Evolutionary conservation across 2,113 vertebrate genomes (phyloP), one percentile per base, ranked within the genome.

Genomic region (Pogonocichla stellata): DNA sequence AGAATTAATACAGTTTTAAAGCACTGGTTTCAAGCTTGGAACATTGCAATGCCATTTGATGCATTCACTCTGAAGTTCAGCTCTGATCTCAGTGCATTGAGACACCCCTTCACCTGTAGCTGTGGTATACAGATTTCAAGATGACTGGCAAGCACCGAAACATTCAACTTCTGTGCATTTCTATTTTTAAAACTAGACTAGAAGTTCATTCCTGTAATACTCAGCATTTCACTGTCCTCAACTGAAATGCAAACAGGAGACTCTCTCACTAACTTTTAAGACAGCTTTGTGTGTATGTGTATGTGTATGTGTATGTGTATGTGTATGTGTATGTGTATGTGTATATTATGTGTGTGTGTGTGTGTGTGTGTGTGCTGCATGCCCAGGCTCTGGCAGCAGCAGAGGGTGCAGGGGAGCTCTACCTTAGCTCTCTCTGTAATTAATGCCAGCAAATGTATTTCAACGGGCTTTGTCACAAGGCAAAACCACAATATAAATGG

Each of bases 91-190:
- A 43, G 16, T 31, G 66, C 19, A 38, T 18, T 2, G 2, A 16
- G 3, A 43, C 2, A 2, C 38, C 47, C 3, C 4, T 90, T 64
- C 64, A 78, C 45, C 25, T 31, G 53, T 48, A 50, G 17, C 22
- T 51, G 6, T 20, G 56, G 22, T 31, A n/a, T 6, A 18, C 33
- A 19, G 34, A 47, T 85, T 74, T 88, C 47, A 61, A 61, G 40
- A 51, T 42, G 26, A 57, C 25, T 48, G 36, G 9, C 4, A 67
- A 80, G 58, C 38, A 43, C 6, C 0, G 0, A 74, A 40, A 8
- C 29, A 61, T 66, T 83, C 47, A 16, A n/a, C 14, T 65, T 51
- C 8, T 34, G 14, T 12, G 18, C 28, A 64, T 79, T 78, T 78
- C 33, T 58, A 0, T 28, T 89, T 74, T 75, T 38, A 58, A 75